Base-by-base conservation (phyloP, 2,797 vertebrate species). In the Antennarius maculatus region DNA sequence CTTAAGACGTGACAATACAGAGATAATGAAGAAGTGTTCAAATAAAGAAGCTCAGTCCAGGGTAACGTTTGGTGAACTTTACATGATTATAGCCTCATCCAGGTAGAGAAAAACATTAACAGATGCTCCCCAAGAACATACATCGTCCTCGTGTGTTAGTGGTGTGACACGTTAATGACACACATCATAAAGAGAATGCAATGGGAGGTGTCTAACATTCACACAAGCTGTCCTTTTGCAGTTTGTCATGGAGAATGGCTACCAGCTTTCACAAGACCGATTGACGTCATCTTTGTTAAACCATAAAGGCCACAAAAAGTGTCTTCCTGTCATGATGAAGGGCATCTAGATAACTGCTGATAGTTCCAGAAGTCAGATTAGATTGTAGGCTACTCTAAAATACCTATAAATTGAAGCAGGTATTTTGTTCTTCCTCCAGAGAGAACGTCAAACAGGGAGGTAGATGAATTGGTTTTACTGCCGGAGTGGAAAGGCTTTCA, bases 1-100 rank as follows among this genome's bases (percentile, higher is more conserved):
- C 72, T 84, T 54, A 43, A 84, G 75, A 76, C 47, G 42, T 47
- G 2, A 46, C 66, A 28, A 76, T 83, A 67, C 59, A 11, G 76
- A 74, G 71, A 64, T 12, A 61, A 83, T 71, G 76, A 83, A 57
- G 62, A 69, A 18, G 41, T 77, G 76, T 82, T 89, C 82, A 86
- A 80, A 86, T 74, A 72, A 69, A 71, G 39, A 37, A 23, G 53
- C 67, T 76, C 31, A 17, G 1, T 69, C 65, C 23, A 43, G 28
- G 41, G 56, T 81, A 81, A 80, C 83, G 82, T 80, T 66, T 31
- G 3, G 48, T 34, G 71, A 77, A 66, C 67, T 79, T 77, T 79
- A 45, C 17, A 63, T 71, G 79, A 84, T 86, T 79, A 34, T 18
- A 68, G 42, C 50, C 57, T 61, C 34, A 60, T 50, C 56, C 57